Percentiles rank a stretch among this genome's conserved stretches.
Evolutionary conservation across 1,140 invertebrate genomes (phyloP).

Genomic region (Berghia stephanieae): DNA sequence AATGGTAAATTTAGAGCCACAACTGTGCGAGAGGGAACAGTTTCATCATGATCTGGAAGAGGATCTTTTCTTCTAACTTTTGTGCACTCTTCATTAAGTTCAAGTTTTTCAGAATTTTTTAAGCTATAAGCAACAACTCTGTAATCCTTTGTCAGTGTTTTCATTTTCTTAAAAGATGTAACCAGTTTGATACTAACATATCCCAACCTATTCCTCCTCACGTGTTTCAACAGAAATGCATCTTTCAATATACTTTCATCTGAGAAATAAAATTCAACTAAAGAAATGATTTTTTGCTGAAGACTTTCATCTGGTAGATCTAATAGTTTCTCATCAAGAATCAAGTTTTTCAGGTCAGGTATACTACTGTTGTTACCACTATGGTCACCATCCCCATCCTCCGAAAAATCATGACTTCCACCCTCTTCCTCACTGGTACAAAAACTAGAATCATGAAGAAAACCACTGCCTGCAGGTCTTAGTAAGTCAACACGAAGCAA

Average conservation of each 20-base stretch:
- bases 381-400: conserved; percentile 49
- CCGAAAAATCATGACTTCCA: conserved; percentile 42
- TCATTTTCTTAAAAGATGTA: conserved; percentile 84
- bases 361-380: conserved; percentile 37
- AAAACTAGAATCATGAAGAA: conserved; percentile 37
- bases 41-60: conserved; percentile 89
- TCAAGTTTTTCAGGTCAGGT: conserved; percentile 19
- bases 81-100: conserved; percentile 90
- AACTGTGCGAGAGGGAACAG: conserved; percentile 86
- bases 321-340: conserved; percentile 43
- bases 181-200: conserved; percentile 94
- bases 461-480: conserved; percentile 47
- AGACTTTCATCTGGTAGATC: conserved; percentile 61
- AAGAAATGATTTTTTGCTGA: conserved; percentile 58
- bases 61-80: conserved; percentile 88
- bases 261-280: conserved; percentile 84
- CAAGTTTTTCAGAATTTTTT: conserved; percentile 79
- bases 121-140: conserved; percentile 87
- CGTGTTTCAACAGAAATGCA: conserved; percentile 93
- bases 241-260: conserved; percentile 94
- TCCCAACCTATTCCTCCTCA: conserved; percentile 91
- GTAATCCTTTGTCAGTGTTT: conserved; percentile 87
- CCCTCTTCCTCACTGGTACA: conserved; percentile 59
- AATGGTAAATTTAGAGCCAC: conserved; percentile 86
- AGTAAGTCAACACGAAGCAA: conserved; percentile 54